These are phyloP conservation scores for Idaea straminata DNA, from an alignment of 2,888 invertebrate genomes.

Conservation along the genomic window DNA sequence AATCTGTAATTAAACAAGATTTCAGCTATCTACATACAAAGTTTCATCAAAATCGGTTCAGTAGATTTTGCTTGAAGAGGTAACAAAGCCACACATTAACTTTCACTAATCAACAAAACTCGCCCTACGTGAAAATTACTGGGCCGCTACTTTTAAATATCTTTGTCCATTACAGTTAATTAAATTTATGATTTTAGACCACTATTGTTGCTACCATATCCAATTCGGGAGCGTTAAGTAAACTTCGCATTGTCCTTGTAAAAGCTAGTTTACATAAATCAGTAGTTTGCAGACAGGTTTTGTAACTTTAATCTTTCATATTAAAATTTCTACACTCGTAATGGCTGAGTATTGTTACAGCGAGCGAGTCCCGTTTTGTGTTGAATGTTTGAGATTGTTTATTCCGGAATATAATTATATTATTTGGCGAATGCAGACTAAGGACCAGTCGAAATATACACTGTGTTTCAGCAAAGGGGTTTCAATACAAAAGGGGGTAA, in stretches of 20 bases:
- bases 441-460: no score
- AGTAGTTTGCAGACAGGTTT: neutral
- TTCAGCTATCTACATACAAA: no score
- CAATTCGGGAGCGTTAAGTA: neutral
- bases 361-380: neutral
- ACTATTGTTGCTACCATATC: neutral
- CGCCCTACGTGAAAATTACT: no score
- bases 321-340: constrained; percentile 11
- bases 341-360: neutral
- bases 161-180: neutral
- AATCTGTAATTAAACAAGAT: no score
- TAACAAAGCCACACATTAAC: no score
- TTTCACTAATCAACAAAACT: no score
- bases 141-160: neutral
- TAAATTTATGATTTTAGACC: neutral
- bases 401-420: neutral
- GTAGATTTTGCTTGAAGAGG: no score
- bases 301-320: constrained; percentile 15
- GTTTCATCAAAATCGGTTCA: no score
- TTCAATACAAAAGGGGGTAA: no score
- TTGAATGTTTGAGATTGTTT: neutral
- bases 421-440: no score
- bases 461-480: no score
- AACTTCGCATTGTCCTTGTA: neutral
- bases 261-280: neutral